Percentiles rank a stretch among this genome's conserved stretches.
These are phyloP conservation scores for Drosophila nr. medialis DNA, from an alignment of 2,888 invertebrate genomes.

Conservation along the genomic window DNA sequence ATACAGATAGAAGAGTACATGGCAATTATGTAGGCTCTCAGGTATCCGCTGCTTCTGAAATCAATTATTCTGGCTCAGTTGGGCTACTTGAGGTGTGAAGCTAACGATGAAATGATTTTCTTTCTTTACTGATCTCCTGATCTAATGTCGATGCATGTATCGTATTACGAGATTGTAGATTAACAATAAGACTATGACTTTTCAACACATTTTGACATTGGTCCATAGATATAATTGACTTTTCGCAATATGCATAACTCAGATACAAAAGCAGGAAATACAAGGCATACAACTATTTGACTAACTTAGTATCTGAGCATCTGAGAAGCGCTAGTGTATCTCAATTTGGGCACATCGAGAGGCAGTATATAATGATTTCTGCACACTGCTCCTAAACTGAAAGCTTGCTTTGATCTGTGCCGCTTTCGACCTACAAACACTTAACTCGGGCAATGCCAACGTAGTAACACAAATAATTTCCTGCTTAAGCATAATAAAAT, in stretches of 20 bases:
- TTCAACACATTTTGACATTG: slow-evolving; percentile 15
- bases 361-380: neutral
- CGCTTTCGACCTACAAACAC: slow-evolving; percentile 14
- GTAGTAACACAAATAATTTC: slow-evolving; percentile 1
- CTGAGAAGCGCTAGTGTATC: slow-evolving; percentile 1
- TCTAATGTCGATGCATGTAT: slow-evolving; percentile 19
- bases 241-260: neutral
- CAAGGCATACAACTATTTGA: neutral
- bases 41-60: slow-evolving; percentile 58
- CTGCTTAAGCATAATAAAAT: slow-evolving; percentile 8
- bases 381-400: slow-evolving; percentile 2
- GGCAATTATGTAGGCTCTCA: slow-evolving; percentile 44
- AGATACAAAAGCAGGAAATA: neutral
- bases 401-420: slow-evolving; percentile 12
- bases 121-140: slow-evolving; percentile 6
- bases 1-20: slow-evolving; percentile 15
- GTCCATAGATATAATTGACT: slow-evolving; percentile 2
- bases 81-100: slow-evolving; percentile 65
- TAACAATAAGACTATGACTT: slow-evolving; percentile 16
- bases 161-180: slow-evolving; percentile 15
- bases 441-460: slow-evolving; percentile 8
- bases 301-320: neutral
- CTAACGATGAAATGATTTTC: slow-evolving; percentile 60
- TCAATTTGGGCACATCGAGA: neutral
- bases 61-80: slow-evolving; percentile 65